These are phyloP conservation scores for Tetanocera ferruginea DNA, from an alignment of 2,888 invertebrate genomes.

Conservation along the genomic window DNA sequence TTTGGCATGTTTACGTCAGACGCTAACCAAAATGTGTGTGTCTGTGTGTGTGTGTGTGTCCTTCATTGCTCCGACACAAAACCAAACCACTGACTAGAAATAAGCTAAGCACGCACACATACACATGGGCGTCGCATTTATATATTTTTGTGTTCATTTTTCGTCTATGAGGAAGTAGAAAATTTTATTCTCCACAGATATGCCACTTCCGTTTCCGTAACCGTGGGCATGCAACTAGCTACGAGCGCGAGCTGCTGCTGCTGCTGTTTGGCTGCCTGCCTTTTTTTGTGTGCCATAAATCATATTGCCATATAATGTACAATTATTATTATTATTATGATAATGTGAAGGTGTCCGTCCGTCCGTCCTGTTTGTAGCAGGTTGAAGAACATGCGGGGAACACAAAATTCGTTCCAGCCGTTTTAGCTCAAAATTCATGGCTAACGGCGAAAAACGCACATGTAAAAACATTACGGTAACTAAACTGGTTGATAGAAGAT, in stretches of 20 bases:
- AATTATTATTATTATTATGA: slow-evolving; percentile 49
- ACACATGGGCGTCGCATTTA: neutral
- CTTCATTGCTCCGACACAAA: neutral
- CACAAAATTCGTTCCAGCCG: neutral
- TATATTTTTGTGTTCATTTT: neutral
- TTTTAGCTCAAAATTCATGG: neutral
- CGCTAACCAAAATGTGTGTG: neutral
- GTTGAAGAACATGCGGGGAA: neutral
- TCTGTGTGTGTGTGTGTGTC: too few relatives aligned
- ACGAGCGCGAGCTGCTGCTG: neutral
- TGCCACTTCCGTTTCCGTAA: slow-evolving; percentile 31
- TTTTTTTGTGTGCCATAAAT: slow-evolving; percentile 46
- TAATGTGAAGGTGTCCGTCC: slow-evolving; percentile 36
- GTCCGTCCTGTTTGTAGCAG: neutral
- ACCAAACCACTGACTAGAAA: neutral
- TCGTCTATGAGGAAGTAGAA: slow-evolving; percentile 37
- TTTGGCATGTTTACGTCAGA: slow-evolving; percentile 36
- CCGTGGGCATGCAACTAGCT: neutral
- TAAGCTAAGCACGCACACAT: neutral
- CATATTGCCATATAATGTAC: slow-evolving; percentile 45
- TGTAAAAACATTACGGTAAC: slow-evolving; percentile 1
- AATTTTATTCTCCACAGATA: slow-evolving; percentile 43
- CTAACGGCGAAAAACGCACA: neutral
- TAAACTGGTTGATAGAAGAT: neutral
- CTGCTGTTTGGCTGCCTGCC: slow-evolving; percentile 26